A percentile compares a stretch with the other conserved stretches of the same genome.
phyloP scores from a whole-genome alignment of 2,888 invertebrate genomes.

The Drosophila rellima region DNA sequence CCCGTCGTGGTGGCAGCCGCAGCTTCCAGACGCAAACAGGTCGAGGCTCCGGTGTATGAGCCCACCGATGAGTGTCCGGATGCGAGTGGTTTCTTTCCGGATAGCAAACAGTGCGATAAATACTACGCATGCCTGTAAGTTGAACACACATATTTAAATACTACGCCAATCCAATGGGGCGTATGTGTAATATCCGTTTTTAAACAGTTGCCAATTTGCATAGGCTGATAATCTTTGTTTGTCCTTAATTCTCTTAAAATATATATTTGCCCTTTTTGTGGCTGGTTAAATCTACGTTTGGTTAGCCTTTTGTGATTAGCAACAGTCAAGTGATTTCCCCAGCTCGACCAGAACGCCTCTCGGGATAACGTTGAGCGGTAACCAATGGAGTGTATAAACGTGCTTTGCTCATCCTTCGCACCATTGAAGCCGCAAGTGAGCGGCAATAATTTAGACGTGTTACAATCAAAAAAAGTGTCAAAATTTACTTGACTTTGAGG shows the following conservation, averaged over 20 bases:
- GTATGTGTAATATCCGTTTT: slow-evolving; percentile 20
- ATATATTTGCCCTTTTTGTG: neutral
- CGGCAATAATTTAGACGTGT: slow-evolving; percentile 51
- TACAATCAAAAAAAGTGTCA: slow-evolving; percentile 38
- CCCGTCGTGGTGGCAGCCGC: slow-evolving; percentile 69
- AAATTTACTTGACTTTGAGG: slow-evolving; percentile 41
- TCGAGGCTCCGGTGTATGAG: slow-evolving; percentile 86
- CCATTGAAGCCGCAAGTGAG: slow-evolving; percentile 41
- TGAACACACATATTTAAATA: slow-evolving; percentile 7
- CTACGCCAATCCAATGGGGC: slow-evolving; percentile 1
- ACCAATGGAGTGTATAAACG: slow-evolving; percentile 48
- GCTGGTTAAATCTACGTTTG: neutral
- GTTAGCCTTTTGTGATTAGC: slow-evolving; percentile 5
- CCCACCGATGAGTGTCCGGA: slow-evolving; percentile 92
- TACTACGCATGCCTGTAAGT: slow-evolving; percentile 92
- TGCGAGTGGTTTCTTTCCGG: slow-evolving; percentile 93
- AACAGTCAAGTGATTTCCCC: slow-evolving; percentile 10
- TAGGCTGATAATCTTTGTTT: neutral
- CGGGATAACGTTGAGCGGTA: slow-evolving; percentile 8
- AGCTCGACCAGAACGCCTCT: slow-evolving; percentile 8
- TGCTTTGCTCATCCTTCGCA: slow-evolving; percentile 48
- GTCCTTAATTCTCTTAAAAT: neutral
- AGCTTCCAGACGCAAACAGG: slow-evolving; percentile 65
- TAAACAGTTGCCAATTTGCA: neutral
- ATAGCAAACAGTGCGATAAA: slow-evolving; percentile 94